Conservation (phyloP, 2,113 vertebrate species). For the Coreoperca whiteheadi region DNA sequence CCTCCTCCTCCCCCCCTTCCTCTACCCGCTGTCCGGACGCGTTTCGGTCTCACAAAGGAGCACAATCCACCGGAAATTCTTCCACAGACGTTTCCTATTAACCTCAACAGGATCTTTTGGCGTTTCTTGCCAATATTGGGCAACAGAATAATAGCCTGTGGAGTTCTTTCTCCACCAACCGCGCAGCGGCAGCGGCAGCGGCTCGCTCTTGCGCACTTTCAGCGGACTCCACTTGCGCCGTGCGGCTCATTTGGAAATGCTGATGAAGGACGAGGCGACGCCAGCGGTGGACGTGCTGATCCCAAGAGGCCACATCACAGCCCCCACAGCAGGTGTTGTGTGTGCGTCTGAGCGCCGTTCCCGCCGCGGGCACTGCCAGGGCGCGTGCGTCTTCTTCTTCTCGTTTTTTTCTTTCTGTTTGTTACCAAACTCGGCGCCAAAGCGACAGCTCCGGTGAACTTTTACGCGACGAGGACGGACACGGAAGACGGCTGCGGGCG, state of each 20-base stretch:
- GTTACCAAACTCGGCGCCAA: slow-evolving; percentile 31
- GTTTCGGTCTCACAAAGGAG: background rate
- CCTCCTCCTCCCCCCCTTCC: background rate
- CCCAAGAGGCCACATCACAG: too few relatives aligned
- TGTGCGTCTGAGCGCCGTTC: too few relatives aligned
- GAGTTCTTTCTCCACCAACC: background rate
- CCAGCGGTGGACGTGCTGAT: too few relatives aligned
- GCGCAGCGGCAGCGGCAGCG: background rate
- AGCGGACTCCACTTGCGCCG: background rate
- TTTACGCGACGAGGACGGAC: slow-evolving; percentile 33
- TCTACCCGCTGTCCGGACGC: slow-evolving; percentile 30
- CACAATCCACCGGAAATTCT: slow-evolving; percentile 21
- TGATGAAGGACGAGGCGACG: too few relatives aligned
- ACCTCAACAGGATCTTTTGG: background rate
- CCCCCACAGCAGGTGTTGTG: too few relatives aligned
- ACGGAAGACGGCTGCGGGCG: too few relatives aligned
- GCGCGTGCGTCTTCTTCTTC: too few relatives aligned
- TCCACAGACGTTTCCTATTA: background rate
- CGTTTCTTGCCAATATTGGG: too few relatives aligned
- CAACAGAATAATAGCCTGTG: background rate
- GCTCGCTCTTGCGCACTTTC: slow-evolving; percentile 41
- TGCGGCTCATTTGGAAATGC: too few relatives aligned
- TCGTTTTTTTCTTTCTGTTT: too few relatives aligned
- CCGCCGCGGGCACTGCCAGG: too few relatives aligned
- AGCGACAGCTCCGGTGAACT: slow-evolving; percentile 56